Evolutionary conservation across 92 coral and sea anemone species (phyloP), one percentile per base, ranked within the genome.

Genomic region (Palythoa grandis): DNA sequence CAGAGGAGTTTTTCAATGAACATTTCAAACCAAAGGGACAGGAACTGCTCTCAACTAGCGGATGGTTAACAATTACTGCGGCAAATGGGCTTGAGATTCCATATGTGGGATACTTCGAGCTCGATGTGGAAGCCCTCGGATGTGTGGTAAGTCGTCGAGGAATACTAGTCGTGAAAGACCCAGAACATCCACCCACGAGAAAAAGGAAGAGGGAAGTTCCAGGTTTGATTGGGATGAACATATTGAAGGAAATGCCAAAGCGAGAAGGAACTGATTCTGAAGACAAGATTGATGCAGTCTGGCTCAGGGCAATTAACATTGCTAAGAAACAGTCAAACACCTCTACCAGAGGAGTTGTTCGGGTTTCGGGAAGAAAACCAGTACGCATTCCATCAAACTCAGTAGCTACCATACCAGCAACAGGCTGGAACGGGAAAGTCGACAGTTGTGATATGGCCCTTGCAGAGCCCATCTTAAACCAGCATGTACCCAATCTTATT

Each of bases 161-260:
- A 82, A 87, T 91, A 58, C 73, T 93, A 16, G 88, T 88, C 1
- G 92, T 93, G 11, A 91, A 88, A 87, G 88, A 87, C 84, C 87
- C 88, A 52, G 89, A 72, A 35, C 29, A 88, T 63, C 82, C 82
- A 73, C 86, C 77, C 24, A 73, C 75, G 35, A 89, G 89, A 72
- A 82, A 88, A 76, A 71, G 73, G 22, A 92, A 86, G 83, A 56
- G 88, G 74, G 83, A 35, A 56, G 82, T 70, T 38, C 96, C 96
- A 47, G 92, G 93, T 37, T 61, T 91, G 74, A 80, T 93, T 35
- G 96, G 96, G 66, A 93, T 93, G 95, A 93, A 93, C 85, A 85
- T 91, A 29, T 85, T 88, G 17, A 57, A 72, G 72, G 84, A 85
- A 79, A 38, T 86, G 86, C 82, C 78, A 12, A 84, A 91, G 83